Evolutionary conservation across 2,797 vertebrate species (phyloP).

Genomic region (Eurystomus glaucurus): DNA sequence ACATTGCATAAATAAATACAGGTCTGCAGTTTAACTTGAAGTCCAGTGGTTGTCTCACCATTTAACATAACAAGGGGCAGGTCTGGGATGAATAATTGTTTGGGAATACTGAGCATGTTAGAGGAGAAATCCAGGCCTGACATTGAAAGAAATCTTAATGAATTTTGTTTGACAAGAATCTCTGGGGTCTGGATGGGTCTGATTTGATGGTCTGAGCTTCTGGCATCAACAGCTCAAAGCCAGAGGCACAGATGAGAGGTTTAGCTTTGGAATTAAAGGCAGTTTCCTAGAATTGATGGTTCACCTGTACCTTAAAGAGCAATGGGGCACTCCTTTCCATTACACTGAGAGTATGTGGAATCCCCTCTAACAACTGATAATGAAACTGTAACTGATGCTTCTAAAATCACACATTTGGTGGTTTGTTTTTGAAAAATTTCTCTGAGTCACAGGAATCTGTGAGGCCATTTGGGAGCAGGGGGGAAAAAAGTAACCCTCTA

Average conservation of each 20-base stretch:
- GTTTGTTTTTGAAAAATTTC: conserved; percentile 59
- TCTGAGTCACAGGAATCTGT: conserved; percentile 73
- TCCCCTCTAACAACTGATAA: conserved; percentile 76
- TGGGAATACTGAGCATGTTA: not conserved
- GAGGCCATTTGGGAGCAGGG: not conserved
- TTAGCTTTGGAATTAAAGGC: conserved; percentile 3
- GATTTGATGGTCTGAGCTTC: not conserved
- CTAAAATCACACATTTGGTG: conserved; percentile 69
- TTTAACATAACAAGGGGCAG: not conserved
- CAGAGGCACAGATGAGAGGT: not conserved
- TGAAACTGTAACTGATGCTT: conserved; percentile 66
- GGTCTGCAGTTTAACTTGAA: not conserved
- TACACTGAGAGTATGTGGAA: conserved; percentile 61
- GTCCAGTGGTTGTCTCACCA: not conserved
- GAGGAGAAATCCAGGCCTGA: not conserved
- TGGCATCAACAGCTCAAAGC: not conserved
- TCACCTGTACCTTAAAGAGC: not conserved
- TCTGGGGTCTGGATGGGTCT: not conserved
- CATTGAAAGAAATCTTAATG: not conserved
- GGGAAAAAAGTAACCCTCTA: conserved; percentile 16
- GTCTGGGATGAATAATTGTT: not conserved
- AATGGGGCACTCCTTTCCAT: conserved; percentile 60
- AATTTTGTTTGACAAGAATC: not conserved
- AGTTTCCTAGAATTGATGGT: not conserved
- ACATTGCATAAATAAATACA: not conserved